Conservation (phyloP, 2,113 vertebrate genomes). For the Sturnus vulgaris region DNA sequence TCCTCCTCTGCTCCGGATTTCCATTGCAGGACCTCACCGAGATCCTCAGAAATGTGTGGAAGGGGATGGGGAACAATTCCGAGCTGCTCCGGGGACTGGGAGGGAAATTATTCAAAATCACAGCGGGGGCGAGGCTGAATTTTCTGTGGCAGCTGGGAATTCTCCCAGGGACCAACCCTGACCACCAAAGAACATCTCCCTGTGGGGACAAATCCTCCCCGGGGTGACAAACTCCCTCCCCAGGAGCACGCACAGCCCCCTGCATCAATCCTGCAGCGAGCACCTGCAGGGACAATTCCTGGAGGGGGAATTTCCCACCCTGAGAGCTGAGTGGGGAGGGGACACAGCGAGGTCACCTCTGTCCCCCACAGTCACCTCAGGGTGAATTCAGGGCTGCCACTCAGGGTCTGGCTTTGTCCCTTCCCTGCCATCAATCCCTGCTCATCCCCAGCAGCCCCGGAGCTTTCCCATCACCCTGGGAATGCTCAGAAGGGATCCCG, state of each 20-base stretch:
- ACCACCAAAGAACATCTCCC: not conserved
- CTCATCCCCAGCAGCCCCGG: not conserved
- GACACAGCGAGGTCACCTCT: not conserved
- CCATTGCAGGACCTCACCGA: accelerated
- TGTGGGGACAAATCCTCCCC: accelerated
- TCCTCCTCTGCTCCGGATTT: not conserved
- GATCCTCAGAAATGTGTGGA: accelerated
- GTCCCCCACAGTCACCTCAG: not conserved
- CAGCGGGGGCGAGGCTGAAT: not conserved
- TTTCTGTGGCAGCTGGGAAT: not conserved
- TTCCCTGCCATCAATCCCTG: not conserved
- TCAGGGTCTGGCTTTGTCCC: not conserved
- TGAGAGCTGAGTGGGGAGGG: not conserved
- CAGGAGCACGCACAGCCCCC: not conserved
- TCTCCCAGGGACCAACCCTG: not conserved
- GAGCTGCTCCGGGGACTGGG: not conserved
- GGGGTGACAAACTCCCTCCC: not conserved
- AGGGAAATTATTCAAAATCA: not conserved
- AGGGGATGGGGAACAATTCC: not conserved
- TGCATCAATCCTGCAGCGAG: not conserved
- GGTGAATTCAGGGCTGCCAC: not conserved
- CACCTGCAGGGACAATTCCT: not conserved
- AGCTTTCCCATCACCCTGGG: not conserved
- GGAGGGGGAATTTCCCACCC: not conserved
- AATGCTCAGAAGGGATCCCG: not conserved